phyloP scores from a whole-genome alignment of 2,113 vertebrate species.

The Furnarius figulus region DNA sequence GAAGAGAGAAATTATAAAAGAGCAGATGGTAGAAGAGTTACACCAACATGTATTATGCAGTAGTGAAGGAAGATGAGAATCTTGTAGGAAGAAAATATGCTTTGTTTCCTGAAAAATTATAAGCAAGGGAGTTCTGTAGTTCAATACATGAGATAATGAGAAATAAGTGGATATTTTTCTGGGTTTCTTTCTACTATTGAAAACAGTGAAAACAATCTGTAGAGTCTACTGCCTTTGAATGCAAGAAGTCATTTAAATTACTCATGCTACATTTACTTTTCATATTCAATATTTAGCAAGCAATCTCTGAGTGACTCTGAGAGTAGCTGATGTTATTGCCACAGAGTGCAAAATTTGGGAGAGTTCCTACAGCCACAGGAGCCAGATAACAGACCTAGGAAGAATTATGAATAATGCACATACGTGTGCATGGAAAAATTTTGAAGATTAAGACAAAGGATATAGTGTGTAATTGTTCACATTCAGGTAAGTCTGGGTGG shows the following conservation, averaged over 20 bases:
- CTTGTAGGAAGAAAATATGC: neutral
- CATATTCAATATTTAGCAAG: neutral
- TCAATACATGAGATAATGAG: neutral
- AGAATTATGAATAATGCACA: neutral
- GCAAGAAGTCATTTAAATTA: neutral
- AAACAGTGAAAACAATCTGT: neutral
- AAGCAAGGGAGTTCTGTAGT: neutral
- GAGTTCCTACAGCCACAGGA: neutral
- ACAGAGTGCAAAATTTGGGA: neutral
- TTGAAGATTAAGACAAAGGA: neutral
- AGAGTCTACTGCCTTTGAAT: neutral
- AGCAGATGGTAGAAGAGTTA: constrained; percentile 13
- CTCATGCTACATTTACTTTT: neutral
- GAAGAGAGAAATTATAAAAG: neutral
- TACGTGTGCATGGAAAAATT: neutral
- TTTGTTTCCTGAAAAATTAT: neutral
- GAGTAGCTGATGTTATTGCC: neutral
- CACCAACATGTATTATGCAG: neutral
- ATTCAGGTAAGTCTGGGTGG: neutral
- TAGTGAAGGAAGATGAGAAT: neutral
- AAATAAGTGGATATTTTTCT: neutral
- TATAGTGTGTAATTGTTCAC: neutral
- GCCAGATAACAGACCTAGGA: neutral
- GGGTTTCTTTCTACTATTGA: neutral
- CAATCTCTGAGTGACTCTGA: neutral